Evolutionary conservation across 1,140 invertebrate species (phyloP).

Genomic region (Macrocentrus cingulum): DNA sequence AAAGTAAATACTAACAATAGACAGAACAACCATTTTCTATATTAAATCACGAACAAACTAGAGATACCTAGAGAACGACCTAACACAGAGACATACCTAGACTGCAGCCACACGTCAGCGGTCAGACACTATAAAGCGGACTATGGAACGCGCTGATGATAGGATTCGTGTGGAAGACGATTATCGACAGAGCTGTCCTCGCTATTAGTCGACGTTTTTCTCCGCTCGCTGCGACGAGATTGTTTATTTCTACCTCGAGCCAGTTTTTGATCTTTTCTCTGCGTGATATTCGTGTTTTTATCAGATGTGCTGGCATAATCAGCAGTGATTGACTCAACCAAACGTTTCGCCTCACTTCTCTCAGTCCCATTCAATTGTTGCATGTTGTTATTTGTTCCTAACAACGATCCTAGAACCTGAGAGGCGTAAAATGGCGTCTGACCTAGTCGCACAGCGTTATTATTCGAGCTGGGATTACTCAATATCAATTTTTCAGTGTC

Average conservation of each 20-base stretch:
- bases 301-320: conserved; percentile 29
- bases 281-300: conserved; percentile 36
- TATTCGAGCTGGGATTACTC: conserved; percentile 62
- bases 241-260: conserved; percentile 31
- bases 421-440: conserved; percentile 49
- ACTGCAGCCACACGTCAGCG: too few species aligned
- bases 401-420: conserved; percentile 51
- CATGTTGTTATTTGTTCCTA: conserved; percentile 54
- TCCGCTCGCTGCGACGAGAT: conserved; percentile 35
- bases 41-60: too few species aligned
- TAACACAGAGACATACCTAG: too few species aligned
- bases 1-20: too few species aligned
- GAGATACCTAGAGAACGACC: too few species aligned
- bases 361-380: conserved; percentile 14
- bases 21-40: too few species aligned
- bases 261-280: conserved; percentile 37
- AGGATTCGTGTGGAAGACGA: conserved; percentile 46
- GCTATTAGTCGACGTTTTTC: conserved; percentile 22
- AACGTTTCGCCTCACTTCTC: conserved; percentile 20
- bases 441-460: conserved; percentile 46
- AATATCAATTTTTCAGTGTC: conserved; percentile 78
- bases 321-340: conserved; percentile 6
- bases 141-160: conserved; percentile 48
- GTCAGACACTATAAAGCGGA: too few species aligned
- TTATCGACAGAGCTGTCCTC: conserved; percentile 27